Conservation (phyloP, 2,888 invertebrate genomes). For the Tenthredo mesomela region DNA sequence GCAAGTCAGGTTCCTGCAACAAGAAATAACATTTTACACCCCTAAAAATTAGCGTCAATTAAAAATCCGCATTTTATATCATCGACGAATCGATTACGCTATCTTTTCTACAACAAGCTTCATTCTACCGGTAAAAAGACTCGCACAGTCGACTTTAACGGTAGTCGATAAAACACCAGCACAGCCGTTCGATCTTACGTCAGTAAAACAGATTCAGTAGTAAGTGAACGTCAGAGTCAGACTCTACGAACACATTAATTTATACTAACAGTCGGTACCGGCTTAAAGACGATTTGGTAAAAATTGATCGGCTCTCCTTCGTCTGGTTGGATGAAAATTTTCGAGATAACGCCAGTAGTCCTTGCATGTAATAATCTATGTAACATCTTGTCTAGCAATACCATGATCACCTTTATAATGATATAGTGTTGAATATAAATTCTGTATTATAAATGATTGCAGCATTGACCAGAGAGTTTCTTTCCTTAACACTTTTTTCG, state of each 20-base stretch:
- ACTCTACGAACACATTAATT: not conserved
- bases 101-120: not conserved
- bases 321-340: not conserved
- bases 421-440: not conserved
- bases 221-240: not conserved
- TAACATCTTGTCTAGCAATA: not conserved
- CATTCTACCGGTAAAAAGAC: not conserved
- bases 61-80: not conserved
- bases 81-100: not conserved
- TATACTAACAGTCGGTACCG: slow-evolving; percentile 16
- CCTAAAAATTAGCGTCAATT: not conserved
- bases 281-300: not conserved
- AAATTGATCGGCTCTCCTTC: not conserved
- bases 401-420: not conserved
- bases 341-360: slow-evolving; percentile 1
- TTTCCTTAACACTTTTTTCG: not conserved
- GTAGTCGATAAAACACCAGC: not conserved
- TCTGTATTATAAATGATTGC: not conserved
- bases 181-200: not conserved
- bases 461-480: not conserved
- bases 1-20: slow-evolving; percentile 16
- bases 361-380: not conserved
- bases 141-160: slow-evolving; percentile 6
- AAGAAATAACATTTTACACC: not conserved
- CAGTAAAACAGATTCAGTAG: slow-evolving; percentile 2